Evolutionary conservation across 2,888 invertebrate species (phyloP).

Genomic region (Hemicrepidius hirtus): DNA sequence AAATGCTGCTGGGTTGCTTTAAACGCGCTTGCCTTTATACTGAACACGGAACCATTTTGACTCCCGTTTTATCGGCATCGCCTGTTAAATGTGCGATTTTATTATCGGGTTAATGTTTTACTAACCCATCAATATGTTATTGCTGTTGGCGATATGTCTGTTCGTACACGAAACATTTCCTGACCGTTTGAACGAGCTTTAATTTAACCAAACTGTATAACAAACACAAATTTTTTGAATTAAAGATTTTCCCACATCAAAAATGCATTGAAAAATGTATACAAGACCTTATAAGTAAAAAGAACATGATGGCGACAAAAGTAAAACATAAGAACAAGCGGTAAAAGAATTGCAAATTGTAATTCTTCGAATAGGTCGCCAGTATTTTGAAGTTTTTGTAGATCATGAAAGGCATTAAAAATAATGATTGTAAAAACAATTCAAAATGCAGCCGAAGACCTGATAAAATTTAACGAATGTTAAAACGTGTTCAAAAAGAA

Average conservation of each 20-base stretch:
- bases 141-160: constrained; percentile 41
- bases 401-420: constrained; percentile 34
- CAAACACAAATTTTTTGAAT: background rate
- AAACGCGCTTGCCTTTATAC: constrained; percentile 46
- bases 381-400: background rate
- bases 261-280: too few species aligned
- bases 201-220: constrained; percentile 23
- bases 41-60: constrained; percentile 46
- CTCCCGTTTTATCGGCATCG: constrained; percentile 47
- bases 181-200: constrained; percentile 2
- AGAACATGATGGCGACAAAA: background rate
- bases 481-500: constrained; percentile 19
- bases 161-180: constrained; percentile 25
- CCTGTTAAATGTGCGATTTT: constrained; percentile 48
- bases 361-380: constrained; percentile 22
- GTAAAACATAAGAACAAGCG: background rate
- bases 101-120: constrained; percentile 51
- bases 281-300: background rate
- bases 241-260: too few species aligned
- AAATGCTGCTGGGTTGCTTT: constrained; percentile 49
- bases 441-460: constrained; percentile 35
- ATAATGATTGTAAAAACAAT: constrained; percentile 26
- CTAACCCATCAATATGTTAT: constrained; percentile 50
- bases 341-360: background rate
- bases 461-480: constrained; percentile 40